Conservation (phyloP, 2,113 vertebrate genomes). For the Nannospalax galili region DNA sequence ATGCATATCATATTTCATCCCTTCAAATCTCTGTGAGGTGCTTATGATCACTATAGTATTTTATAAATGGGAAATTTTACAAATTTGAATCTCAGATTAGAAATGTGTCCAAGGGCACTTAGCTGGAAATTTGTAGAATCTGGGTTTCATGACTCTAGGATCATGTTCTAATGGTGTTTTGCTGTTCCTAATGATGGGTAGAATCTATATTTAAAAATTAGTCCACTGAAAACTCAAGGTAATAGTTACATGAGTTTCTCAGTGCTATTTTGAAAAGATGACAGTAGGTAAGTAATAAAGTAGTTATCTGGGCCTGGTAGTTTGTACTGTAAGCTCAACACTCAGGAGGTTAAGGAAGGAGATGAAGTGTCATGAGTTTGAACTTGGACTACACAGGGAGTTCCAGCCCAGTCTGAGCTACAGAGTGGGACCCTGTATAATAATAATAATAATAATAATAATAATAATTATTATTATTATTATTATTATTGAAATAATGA, state of each 20-base stretch:
- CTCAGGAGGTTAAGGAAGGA: background rate
- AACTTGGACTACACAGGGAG: background rate
- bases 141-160: background rate
- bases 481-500: background rate
- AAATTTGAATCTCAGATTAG: background rate
- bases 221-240: background rate
- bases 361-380: background rate
- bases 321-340: background rate
- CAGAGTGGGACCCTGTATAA: background rate
- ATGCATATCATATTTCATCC: conserved; percentile 40
- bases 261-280: conserved; percentile 20
- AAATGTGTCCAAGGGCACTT: background rate
- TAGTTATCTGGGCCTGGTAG: background rate
- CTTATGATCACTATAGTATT: conserved; percentile 60
- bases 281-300: background rate
- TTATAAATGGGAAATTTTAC: conserved; percentile 55
- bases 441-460: background rate
- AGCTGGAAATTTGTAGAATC: background rate
- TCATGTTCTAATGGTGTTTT: background rate
- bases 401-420: background rate
- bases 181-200: background rate
- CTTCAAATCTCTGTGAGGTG: conserved; percentile 12
- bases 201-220: background rate
- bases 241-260: conserved; percentile 7
- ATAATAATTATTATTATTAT: no score